These are phyloP conservation scores for Pocota personata DNA, from an alignment of 2,888 invertebrate species.

Conservation along the genomic window DNA sequence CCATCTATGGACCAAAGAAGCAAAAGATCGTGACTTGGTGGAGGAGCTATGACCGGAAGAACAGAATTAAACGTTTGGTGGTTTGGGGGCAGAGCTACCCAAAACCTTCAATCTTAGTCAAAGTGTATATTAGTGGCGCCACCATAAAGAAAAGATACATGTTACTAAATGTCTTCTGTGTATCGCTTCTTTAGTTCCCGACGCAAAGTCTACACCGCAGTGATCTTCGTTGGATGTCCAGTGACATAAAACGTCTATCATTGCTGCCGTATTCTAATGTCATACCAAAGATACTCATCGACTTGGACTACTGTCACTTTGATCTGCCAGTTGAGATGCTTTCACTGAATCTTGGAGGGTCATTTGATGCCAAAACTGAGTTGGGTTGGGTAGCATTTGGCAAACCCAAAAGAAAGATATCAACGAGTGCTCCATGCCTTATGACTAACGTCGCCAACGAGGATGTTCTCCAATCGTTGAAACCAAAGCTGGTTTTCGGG, in stretches of 20 bases:
- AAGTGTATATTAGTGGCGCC: too few relatives aligned
- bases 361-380: too few relatives aligned
- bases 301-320: too few relatives aligned
- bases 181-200: constrained; percentile 21
- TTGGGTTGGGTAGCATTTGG: constrained; percentile 46
- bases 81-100: constrained; percentile 13
- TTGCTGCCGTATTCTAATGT: neutral
- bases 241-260: neutral
- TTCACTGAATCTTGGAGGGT: too few relatives aligned
- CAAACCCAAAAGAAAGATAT: neutral
- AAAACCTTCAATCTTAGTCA: too few relatives aligned
- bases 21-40: neutral
- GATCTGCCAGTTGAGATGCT: too few relatives aligned
- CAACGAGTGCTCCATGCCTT: neutral
- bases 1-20: too few relatives aligned
- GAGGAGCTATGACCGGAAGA: too few relatives aligned
- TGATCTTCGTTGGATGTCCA: neutral
- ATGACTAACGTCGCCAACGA: constrained; percentile 12
- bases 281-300: too few relatives aligned
- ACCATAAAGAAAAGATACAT: too few relatives aligned
- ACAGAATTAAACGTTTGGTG: constrained; percentile 2
- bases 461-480: too few relatives aligned
- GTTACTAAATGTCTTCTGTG: neutral
- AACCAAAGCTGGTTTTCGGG: neutral
- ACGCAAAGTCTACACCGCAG: constrained; percentile 36